Evolutionary conservation across 1,140 invertebrate species (phyloP).

Genomic region (Bombus confusus): DNA sequence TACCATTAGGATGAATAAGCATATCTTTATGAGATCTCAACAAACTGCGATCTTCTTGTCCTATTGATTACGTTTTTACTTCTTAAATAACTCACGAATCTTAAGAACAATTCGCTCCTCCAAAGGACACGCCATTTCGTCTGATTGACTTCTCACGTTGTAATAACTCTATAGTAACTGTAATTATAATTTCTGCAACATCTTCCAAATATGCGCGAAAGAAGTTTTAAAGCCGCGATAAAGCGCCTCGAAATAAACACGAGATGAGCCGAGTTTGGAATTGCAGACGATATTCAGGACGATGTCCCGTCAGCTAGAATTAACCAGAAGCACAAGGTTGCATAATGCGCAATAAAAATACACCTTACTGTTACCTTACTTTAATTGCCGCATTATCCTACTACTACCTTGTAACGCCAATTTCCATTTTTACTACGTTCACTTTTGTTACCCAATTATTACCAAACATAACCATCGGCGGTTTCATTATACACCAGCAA

Average conservation of each 20-base stretch:
- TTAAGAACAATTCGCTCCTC: not conserved
- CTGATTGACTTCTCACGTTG: not conserved
- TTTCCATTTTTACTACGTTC: constrained; percentile 3
- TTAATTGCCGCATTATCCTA: constrained; percentile 21
- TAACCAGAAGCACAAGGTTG: not conserved
- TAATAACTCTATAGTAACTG: too few species aligned
- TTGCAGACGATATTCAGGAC: not conserved
- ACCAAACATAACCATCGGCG: not conserved
- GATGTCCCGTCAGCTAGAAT: not conserved
- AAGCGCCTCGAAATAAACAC: not conserved
- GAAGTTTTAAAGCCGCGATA: not conserved
- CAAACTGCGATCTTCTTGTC: constrained; percentile 45
- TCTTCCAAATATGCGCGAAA: too few species aligned
- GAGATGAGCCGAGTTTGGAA: not conserved
- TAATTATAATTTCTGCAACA: too few species aligned
- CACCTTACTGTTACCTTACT: constrained; percentile 1
- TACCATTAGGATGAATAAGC: constrained; percentile 65
- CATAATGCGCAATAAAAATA: constrained; percentile 18
- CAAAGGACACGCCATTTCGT: too few species aligned
- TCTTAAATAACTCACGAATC: not conserved
- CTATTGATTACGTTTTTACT: constrained; percentile 35
- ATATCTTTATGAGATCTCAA: constrained; percentile 63
- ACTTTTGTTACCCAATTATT: constrained; percentile 11
- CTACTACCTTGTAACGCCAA: not conserved
- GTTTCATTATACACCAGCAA: constrained; percentile 11